Evolutionary conservation across 2,797 vertebrate species (phyloP).

Genomic region (Falco cherrug): DNA sequence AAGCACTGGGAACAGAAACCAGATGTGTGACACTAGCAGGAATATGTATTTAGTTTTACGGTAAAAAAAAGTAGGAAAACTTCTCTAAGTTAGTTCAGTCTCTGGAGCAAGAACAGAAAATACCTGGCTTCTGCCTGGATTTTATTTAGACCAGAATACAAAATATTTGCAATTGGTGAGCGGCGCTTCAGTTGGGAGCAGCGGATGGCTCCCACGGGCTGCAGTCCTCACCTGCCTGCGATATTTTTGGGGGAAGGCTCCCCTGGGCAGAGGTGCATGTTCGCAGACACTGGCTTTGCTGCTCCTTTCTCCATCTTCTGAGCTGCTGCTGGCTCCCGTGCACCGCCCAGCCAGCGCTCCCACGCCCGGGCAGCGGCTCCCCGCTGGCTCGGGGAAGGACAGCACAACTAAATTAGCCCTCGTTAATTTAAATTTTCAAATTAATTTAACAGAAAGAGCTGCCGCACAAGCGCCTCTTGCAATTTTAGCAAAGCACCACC

Average conservation of each 20-base stretch:
- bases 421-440: neutral
- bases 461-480: neutral
- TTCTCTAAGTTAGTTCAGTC: neutral
- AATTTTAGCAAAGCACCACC: neutral
- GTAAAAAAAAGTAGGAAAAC: neutral
- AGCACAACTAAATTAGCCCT: neutral
- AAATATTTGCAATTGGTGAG: neutral
- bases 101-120: neutral
- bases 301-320: neutral
- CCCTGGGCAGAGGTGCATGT: neutral
- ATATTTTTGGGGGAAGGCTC: neutral
- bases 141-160: neutral
- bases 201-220: neutral
- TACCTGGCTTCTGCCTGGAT: neutral
- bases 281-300: neutral
- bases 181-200: neutral
- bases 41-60: neutral
- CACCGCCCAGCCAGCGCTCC: neutral
- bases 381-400: neutral
- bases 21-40: neutral
- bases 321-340: neutral
- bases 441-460: neutral
- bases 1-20: neutral
- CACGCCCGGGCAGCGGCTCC: conserved; percentile 25
- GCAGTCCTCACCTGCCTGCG: neutral